Conservation (phyloP, 2,113 vertebrate species). For the Sceloporus undulatus region DNA sequence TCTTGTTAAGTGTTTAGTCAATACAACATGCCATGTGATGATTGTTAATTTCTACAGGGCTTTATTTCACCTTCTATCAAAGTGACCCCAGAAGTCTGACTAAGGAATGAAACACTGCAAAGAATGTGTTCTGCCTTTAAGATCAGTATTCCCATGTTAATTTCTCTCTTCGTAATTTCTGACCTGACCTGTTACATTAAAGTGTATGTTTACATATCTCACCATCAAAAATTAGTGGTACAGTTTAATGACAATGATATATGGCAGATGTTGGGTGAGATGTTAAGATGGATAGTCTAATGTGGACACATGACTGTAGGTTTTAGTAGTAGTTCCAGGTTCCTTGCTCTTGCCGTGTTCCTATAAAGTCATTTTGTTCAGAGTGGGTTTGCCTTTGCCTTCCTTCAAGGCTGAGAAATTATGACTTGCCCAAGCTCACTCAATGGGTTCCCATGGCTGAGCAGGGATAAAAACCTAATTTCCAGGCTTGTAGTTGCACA, state of each 20-base stretch:
- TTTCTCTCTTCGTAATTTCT: neutral
- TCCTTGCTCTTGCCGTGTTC: neutral
- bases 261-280: neutral
- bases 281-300: no score
- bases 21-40: neutral
- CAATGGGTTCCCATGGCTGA: no score
- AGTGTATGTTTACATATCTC: neutral
- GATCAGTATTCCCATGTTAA: neutral
- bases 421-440: no score
- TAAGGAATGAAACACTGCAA: neutral
- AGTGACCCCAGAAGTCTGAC: neutral
- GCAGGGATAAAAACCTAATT: no score
- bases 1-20: neutral
- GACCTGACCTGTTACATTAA: neutral
- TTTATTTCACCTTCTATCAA: no score
- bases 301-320: no score
- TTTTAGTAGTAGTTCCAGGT: neutral
- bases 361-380: no score
- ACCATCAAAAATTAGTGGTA: neutral
- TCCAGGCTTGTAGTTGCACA: no score
- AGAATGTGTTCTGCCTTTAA: neutral
- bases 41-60: neutral
- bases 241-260: neutral
- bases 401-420: no score
- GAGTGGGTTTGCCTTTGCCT: no score